Evolutionary conservation across 2,113 vertebrate genomes (phyloP).

Genomic region (Caracal caracal): DNA sequence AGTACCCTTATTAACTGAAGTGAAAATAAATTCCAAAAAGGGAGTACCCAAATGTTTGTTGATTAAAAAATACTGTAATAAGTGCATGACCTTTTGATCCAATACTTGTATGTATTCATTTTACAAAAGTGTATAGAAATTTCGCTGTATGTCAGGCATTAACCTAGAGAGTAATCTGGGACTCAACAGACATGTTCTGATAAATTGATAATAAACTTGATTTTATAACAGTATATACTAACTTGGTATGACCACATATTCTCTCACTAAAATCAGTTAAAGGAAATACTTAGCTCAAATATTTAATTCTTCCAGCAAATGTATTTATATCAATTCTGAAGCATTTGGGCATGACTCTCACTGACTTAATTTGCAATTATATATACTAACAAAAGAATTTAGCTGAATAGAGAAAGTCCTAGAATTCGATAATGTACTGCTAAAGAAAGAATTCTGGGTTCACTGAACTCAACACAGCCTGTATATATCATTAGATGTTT

Average conservation of each 20-base stretch:
- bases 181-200: not conserved
- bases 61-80: not conserved
- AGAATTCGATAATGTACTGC: not conserved
- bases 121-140: not conserved
- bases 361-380: conserved; percentile 6
- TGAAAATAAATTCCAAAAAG: not conserved
- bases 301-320: not conserved
- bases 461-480: not conserved
- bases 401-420: not conserved
- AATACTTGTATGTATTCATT: not conserved
- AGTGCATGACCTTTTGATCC: not conserved
- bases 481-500: not conserved
- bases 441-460: conserved; percentile 1
- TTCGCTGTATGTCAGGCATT: not conserved
- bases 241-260: not conserved
- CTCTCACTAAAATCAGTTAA: not conserved
- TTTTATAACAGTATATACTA: not conserved
- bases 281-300: not conserved
- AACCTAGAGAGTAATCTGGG: not conserved
- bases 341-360: not conserved
- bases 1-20: conserved; percentile 12
- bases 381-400: not conserved
- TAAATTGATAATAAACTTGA: not conserved
- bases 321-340: not conserved
- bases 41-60: not conserved